Base-by-base conservation (phyloP, 2,113 vertebrate genomes). In the Chauna torquata region DNA sequence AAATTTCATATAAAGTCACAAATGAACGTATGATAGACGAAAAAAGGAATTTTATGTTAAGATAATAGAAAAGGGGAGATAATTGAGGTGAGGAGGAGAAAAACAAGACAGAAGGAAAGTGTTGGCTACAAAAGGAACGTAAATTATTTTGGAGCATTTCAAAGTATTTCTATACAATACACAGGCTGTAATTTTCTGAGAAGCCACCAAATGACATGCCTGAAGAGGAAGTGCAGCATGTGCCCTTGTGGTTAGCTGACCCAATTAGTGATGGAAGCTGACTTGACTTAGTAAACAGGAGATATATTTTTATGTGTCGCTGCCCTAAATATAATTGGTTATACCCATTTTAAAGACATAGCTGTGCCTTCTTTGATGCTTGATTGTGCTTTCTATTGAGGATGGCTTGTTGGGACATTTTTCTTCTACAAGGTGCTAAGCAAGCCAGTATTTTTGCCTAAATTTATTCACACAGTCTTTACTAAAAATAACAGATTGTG, bases 181-280 rank as follows among this genome's bases (percentile, higher is more conserved):
- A 27, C n/a, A 66, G 45, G 16, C 16, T 82, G 61, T 36, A 54
- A 15, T n/a, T 94, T 94, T 96, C 94, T 97, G 65, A 96, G 94
- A 97, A 97, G 54, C 25, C 57, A 77, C 9, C 80, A 62, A 94
- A 96, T 19, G 30, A 32, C 34, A 3, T 24, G 11, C n/a, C 62
- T 86, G 47, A 81, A 94, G 42, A 94, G 89, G 91, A 97, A 95
- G 22, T 69, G 70, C 76, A 83, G 32, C 74, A 49, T 30, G 83
- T 94, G 81, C 65, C 66, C 61, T 94, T 84, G 88, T 85, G 97
- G 95, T 88, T 94, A 79, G 47, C 40, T 72, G 91, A 94, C 97
- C 94, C 82, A 89, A 77, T 94, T 97, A 66, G 70, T 77, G 77
- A 62, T 91, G 57, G 58, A 94, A 94, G 76, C 64, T 69, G 15